phyloP scores from a whole-genome alignment of 1,140 invertebrate species.

The Dinothrombium tinctorium region DNA sequence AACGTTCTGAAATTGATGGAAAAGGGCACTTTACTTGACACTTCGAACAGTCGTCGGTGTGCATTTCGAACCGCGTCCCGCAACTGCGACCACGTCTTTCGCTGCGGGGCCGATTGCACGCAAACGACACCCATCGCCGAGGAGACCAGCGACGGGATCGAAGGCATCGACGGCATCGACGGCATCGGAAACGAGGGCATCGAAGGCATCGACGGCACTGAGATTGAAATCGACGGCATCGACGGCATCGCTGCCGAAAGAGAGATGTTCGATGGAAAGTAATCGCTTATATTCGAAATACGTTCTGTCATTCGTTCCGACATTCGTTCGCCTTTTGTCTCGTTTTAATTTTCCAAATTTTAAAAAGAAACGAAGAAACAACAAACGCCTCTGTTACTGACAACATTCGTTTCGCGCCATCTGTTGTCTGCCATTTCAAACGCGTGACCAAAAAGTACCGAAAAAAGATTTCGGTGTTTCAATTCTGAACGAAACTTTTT shows the following conservation, averaged over 20 bases:
- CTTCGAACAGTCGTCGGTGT: slow-evolving; percentile 2
- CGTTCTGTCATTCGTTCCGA: too few relatives aligned
- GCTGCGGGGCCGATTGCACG: background rate
- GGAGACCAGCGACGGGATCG: slow-evolving; percentile 9
- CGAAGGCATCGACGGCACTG: slow-evolving; percentile 1
- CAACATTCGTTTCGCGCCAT: too few relatives aligned
- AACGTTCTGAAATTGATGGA: slow-evolving; percentile 42
- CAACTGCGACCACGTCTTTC: slow-evolving; percentile 10
- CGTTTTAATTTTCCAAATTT: too few relatives aligned
- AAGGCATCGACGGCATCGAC: slow-evolving; percentile 17
- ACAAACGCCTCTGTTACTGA: too few relatives aligned
- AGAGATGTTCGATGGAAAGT: background rate
- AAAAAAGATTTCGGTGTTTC: too few relatives aligned
- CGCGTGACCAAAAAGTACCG: too few relatives aligned
- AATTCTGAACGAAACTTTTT: too few relatives aligned
- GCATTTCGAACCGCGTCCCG: slow-evolving; percentile 2
- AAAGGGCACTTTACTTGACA: slow-evolving; percentile 31
- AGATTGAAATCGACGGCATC: background rate
- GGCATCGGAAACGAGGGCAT: slow-evolving; percentile 2
- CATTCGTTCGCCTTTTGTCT: too few relatives aligned
- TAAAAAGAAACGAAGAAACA: too few relatives aligned
- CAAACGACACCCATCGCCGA: slow-evolving; percentile 2
- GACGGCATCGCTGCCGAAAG: slow-evolving; percentile 7
- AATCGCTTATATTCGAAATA: too few relatives aligned
- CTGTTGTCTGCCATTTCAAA: too few relatives aligned